phyloP scores from a whole-genome alignment of 2,888 invertebrate species.

The Tipula vernalis region DNA sequence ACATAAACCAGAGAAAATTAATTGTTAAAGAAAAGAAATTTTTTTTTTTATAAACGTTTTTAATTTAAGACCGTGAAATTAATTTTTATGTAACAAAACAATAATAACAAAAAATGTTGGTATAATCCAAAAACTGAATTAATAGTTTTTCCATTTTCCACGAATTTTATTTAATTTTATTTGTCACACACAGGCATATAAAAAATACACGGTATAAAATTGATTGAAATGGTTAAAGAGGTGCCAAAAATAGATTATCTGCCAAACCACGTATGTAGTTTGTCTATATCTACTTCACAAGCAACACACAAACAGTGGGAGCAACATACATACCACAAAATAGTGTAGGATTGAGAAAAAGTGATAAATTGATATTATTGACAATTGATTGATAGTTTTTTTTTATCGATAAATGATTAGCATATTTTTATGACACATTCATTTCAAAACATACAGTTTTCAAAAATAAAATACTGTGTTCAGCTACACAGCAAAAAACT shows the following conservation, averaged over 20 bases:
- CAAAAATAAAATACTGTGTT: background rate
- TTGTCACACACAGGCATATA: background rate
- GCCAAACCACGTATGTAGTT: background rate
- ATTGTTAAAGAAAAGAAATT: background rate
- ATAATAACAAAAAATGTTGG: background rate
- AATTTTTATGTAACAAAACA: background rate
- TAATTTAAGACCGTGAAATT: background rate
- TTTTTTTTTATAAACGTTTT: background rate
- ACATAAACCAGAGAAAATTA: background rate
- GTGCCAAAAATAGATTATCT: background rate
- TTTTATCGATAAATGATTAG: background rate
- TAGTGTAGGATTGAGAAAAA: background rate
- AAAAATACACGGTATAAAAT: background rate
- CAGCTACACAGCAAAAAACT: background rate
- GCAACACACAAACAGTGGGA: background rate
- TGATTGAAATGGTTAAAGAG: background rate
- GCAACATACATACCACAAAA: background rate
- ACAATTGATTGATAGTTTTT: background rate
- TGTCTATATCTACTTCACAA: background rate
- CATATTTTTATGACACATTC: background rate
- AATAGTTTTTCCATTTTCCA: background rate
- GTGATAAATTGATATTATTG: background rate
- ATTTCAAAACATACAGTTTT: background rate
- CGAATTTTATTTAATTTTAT: background rate
- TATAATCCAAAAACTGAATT: background rate